Base-by-base conservation (phyloP, 1,140 invertebrate genomes). In the Apolygus lucorum region DNA sequence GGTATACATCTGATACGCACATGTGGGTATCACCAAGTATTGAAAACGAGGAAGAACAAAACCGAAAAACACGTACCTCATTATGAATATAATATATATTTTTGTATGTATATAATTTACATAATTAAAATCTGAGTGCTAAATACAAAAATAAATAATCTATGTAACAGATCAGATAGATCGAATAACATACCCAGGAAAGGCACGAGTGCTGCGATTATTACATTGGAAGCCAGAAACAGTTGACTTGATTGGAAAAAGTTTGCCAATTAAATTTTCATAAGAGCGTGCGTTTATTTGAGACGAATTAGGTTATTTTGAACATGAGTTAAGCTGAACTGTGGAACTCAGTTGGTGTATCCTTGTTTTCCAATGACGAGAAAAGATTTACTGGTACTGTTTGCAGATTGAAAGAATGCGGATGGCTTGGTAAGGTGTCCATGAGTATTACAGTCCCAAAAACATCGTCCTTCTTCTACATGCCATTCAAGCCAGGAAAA, bases 91-190 rank as follows among this genome's bases (percentile, higher is more conserved):
- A 42, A 42, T 42, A 42, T 42, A 22, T 59, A 59, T 13, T 59
- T n/a, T n/a, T 59, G 22, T 59, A 59, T 59, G 11, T 22, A 68
- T 68, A 54, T 68, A 52, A n/a, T 67, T 68, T 68, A 68, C 67
- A 68, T 42, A 52, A 68, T 42, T 68, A 69, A 69, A 69, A 52
- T 52, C 63, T 28, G 67, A 28, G 68, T 69, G 68, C 68, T 69
- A 62, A 59, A 62, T 69, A 69, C 54, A 69, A 69, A 69, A 69
- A 69, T 69, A 69, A 69, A 69, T 69, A 62, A 69, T 69, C 34
- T 69, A 69, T 65, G 27, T 63, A 69, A 69, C 22, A 69, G 29
- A 52, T 63, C 27, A 27, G 26, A 26, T 68, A 68, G 17, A 22
- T 29, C 27, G 28, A 69, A 49, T 21, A 28, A 63, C 27, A 27